phyloP scores from a whole-genome alignment of 2,797 vertebrate species.

The Sternotherus odoratus region DNA sequence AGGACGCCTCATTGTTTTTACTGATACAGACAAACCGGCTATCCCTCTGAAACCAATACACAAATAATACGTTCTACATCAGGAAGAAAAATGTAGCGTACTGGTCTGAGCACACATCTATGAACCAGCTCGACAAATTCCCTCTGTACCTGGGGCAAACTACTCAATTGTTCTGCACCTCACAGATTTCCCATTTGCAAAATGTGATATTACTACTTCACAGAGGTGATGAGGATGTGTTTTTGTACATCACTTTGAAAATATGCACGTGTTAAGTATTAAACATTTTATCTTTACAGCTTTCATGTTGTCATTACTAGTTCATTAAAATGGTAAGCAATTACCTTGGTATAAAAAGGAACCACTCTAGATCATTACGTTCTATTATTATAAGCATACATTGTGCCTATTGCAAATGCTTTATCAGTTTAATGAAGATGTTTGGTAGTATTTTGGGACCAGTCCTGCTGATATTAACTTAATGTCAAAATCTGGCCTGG shows the following conservation, averaged over 20 bases:
- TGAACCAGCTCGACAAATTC: neutral
- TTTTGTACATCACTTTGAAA: neutral
- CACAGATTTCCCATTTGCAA: accelerated
- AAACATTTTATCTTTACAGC: neutral
- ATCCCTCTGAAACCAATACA: neutral
- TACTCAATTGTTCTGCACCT: neutral
- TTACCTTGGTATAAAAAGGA: neutral
- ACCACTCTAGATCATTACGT: neutral
- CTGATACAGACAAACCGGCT: too few species aligned
- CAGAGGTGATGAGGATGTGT: neutral
- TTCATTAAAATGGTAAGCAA: neutral
- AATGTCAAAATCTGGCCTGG: neutral
- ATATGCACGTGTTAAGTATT: neutral
- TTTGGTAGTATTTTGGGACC: neutral
- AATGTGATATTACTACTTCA: neutral
- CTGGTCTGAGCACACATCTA: neutral
- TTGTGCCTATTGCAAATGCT: accelerated
- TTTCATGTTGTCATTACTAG: neutral
- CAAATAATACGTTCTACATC: neutral
- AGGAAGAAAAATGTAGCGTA: neutral
- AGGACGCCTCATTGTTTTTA: too few species aligned
- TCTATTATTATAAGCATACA: neutral
- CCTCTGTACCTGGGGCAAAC: neutral
- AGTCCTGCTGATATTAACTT: neutral
- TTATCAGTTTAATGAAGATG: neutral